A percentile compares a stretch with the other conserved stretches of the same genome.
phyloP scores from a whole-genome alignment of 2,797 vertebrate species.

The Acrocephalus scirpaceus region DNA sequence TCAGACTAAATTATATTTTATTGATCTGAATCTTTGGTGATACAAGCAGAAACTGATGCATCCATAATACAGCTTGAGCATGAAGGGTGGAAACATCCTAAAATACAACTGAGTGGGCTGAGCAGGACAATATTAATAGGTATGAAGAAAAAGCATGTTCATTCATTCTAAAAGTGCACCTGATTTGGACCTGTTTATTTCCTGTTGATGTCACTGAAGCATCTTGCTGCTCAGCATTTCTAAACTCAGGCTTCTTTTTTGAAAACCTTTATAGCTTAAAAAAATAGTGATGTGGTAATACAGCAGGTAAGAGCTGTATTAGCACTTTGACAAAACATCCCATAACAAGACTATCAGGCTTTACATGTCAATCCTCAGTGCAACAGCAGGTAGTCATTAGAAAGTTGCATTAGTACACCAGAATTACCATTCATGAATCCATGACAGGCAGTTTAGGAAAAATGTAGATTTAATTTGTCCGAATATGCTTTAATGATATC shows the following conservation, averaged over 20 bases:
- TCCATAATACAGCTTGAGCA: background rate
- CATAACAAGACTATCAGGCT: constrained; percentile 42
- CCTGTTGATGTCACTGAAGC: background rate
- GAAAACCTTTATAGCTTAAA: background rate
- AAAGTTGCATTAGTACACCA: background rate
- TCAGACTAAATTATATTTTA: background rate
- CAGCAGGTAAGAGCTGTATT: background rate
- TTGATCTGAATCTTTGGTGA: background rate
- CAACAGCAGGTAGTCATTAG: constrained; percentile 25
- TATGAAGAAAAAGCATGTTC: background rate
- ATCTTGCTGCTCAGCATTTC: background rate
- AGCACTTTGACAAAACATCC: background rate
- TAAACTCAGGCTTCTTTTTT: background rate
- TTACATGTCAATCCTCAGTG: constrained; percentile 22
- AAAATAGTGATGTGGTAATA: background rate
- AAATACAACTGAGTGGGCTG: background rate
- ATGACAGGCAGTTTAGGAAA: constrained; percentile 1
- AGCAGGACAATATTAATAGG: background rate
- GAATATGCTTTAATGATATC: background rate
- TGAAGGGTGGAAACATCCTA: background rate
- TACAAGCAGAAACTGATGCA: background rate
- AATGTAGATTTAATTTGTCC: background rate
- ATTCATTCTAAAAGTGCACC: background rate
- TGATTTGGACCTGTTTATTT: background rate
- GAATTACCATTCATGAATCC: background rate